Percentiles rank a stretch among this genome's conserved stretches.
Evolutionary conservation across 2,113 vertebrate species (phyloP).

Genomic region (Rattus rattus): DNA sequence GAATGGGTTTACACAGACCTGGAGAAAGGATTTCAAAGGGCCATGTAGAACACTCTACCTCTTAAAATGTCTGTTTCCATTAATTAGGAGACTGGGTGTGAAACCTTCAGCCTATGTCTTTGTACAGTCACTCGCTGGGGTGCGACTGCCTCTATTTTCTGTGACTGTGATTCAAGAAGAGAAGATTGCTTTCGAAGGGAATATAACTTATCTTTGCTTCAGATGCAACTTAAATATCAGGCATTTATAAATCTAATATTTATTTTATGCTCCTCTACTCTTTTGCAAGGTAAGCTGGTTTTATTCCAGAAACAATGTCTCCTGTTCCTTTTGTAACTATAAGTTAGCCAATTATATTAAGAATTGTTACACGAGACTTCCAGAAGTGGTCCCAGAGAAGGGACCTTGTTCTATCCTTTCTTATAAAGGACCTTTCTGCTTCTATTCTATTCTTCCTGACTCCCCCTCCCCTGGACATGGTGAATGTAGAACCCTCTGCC

Average conservation of each 20-base stretch:
- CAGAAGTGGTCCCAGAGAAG: conserved; percentile 1
- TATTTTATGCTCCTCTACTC: not conserved
- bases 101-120: not conserved
- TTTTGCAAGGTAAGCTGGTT: not conserved
- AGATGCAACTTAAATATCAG: not conserved
- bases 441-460: not conserved
- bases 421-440: not conserved
- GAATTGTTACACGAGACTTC: not conserved
- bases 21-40: not conserved
- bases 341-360: conserved; percentile 31
- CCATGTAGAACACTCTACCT: not conserved
- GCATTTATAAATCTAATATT: not conserved
- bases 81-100: no score
- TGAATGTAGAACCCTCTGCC: not conserved
- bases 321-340: not conserved
- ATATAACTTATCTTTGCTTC: not conserved
- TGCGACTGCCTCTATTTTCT: not conserved
- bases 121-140: not conserved
- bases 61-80: not conserved
- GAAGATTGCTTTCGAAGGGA: not conserved
- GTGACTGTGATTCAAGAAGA: not conserved
- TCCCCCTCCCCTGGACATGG: not conserved
- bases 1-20: conserved; percentile 35
- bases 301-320: not conserved
- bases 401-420: not conserved